Evolutionary conservation across 2,113 vertebrate genomes (phyloP).

Genomic region (Embiotoca jacksoni): DNA sequence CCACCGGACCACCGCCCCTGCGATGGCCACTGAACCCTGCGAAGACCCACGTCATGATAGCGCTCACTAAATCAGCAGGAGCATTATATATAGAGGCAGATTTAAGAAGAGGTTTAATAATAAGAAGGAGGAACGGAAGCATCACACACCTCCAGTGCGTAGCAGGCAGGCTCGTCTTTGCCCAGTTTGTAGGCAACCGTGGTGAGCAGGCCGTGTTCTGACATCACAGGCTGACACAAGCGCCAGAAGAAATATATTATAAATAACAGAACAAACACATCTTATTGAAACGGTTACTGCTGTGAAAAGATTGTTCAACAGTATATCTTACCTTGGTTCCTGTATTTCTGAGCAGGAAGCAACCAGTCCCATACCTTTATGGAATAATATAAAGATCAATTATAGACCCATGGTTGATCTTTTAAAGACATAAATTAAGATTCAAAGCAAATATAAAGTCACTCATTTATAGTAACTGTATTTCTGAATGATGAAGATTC

Average conservation of each 20-base stretch:
- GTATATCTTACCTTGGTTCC: constrained; percentile 87
- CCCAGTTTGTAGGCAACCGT: constrained; percentile 96
- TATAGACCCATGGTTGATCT: too few species aligned
- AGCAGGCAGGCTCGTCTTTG: constrained; percentile 88
- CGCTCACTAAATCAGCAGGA: too few species aligned
- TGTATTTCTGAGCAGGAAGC: constrained; percentile 95
- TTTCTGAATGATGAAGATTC: not conserved
- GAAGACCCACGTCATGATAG: not conserved
- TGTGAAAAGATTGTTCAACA: not conserved
- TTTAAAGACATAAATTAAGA: too few species aligned
- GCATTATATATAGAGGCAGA: not conserved
- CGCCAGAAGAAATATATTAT: not conserved
- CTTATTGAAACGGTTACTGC: not conserved
- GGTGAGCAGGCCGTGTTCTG: constrained; percentile 94
- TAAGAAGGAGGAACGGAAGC: not conserved
- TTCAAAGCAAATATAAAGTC: not conserved
- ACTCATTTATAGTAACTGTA: not conserved
- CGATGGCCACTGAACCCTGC: constrained; percentile 98
- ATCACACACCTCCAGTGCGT: constrained; percentile 91
- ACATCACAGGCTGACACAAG: constrained; percentile 87
- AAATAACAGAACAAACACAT: not conserved
- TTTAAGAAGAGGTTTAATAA: not conserved
- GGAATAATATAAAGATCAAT: too few species aligned
- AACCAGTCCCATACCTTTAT: constrained; percentile 92
- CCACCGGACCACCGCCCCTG: constrained; percentile 95